Base-by-base conservation (phyloP, 2,888 invertebrate species). In the Criorhina ranunculi region DNA sequence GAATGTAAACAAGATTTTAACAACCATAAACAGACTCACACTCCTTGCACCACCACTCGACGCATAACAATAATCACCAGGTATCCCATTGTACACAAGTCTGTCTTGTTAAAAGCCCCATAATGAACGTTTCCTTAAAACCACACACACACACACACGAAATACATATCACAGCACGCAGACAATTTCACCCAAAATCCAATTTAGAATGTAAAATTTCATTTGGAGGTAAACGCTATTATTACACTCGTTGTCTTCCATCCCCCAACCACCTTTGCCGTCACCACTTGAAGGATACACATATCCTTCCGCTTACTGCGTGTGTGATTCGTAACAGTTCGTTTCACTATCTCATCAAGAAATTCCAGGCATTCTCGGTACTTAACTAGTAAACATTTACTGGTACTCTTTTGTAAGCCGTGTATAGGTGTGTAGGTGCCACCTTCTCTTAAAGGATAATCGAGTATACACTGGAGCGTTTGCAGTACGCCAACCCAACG, bases 291-390 rank as follows among this genome's bases (percentile, higher is more conserved):
- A 35, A 17, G 11, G 5, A 17, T 15, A 49, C 35, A 49, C 19
- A 35, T 49, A 33, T 19, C 44, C 33, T 17, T 29, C 19, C 3
- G n/a, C 8, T 9, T 31, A 5, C 9, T 59, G 59, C 31, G 46
- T 57, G 8, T 57, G 42, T 66, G 51, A 76, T 64, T 75, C 55
- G 44, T 75, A 75, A 57, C 66, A 66, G 57, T 76, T 76, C 46
- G 57, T 49, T 76, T 57, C 75, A 76, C 75, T 76, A 76, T 66
- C 66, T 37, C 57, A 66, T 66, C 64, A 66, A 2, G 49, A 59
- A 66, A 76, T 66, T 66, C 75, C 66, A 15, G 40, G 57, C 57
- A 66, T 64, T 66, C 46, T 37, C 46, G 57, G 62, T 75, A 29
- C 64, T 76, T 76, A 57, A 76, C 57, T 66, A 53, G 62, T 62